These are phyloP conservation scores for Drosophila ironensis DNA, from an alignment of 1,140 invertebrate species.

Conservation along the genomic window DNA sequence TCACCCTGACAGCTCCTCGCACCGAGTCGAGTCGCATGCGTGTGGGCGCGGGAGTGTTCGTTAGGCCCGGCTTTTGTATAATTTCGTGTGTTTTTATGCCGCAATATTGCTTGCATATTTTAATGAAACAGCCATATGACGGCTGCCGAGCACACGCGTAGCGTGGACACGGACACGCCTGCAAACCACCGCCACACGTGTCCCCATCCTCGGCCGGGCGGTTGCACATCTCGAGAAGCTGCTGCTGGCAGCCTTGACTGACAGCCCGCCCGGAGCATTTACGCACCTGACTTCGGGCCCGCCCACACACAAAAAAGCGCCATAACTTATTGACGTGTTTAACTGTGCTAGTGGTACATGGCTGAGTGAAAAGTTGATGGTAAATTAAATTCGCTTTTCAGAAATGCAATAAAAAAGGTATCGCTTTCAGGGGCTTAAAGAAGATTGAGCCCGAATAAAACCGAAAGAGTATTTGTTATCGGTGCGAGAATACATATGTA, in stretches of 20 bases:
- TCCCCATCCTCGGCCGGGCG: slow-evolving; percentile 10
- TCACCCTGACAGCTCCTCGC: slow-evolving; percentile 23
- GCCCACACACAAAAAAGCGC: slow-evolving; percentile 15
- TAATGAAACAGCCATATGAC: slow-evolving; percentile 72
- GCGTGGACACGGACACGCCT: slow-evolving; percentile 14
- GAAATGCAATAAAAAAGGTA: background rate
- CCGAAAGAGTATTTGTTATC: too few species aligned
- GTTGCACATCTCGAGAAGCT: slow-evolving; percentile 51
- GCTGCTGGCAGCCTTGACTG: slow-evolving; percentile 48
- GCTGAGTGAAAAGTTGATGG: background rate
- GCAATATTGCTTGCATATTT: slow-evolving; percentile 79
- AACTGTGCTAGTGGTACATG: slow-evolving; percentile 19
- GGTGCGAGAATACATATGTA: too few species aligned
- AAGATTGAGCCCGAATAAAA: too few species aligned
- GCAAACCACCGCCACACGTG: background rate
- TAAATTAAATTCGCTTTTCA: slow-evolving; percentile 6
- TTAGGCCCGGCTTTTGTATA: slow-evolving; percentile 48
- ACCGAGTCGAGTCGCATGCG: background rate
- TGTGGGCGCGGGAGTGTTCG: slow-evolving; percentile 8
- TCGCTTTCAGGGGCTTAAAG: too few species aligned
- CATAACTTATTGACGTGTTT: slow-evolving; percentile 35
- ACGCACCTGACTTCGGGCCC: slow-evolving; percentile 29
- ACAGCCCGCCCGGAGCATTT: slow-evolving; percentile 41
- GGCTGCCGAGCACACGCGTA: slow-evolving; percentile 39
- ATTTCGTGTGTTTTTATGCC: slow-evolving; percentile 74